Evolutionary conservation across 2,797 vertebrate genomes (phyloP).

Genomic region (Bovichtus variegatus): DNA sequence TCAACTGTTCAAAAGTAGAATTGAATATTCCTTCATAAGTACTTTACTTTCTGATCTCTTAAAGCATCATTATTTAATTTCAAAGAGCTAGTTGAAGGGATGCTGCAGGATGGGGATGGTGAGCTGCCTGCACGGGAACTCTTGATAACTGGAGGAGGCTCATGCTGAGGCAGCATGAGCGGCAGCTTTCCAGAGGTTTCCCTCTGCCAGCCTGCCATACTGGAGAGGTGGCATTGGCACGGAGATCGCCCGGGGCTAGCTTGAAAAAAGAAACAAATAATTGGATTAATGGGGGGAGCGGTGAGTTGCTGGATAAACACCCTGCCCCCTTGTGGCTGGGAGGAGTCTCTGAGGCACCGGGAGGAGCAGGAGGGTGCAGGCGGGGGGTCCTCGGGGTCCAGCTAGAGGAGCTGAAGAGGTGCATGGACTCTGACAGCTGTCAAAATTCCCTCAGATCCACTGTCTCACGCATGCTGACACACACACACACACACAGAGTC

Average conservation of each 20-base stretch:
- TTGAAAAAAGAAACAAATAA: constrained; percentile 71
- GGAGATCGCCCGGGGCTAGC: constrained; percentile 44
- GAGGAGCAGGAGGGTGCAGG: not conserved
- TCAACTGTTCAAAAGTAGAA: not conserved
- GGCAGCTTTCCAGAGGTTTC: constrained; percentile 47
- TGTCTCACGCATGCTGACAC: constrained; percentile 24
- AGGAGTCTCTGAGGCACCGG: constrained; percentile 48
- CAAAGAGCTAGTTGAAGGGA: constrained; percentile 2
- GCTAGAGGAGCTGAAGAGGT: constrained; percentile 51
- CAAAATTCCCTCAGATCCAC: constrained; percentile 62
- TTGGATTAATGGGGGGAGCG: constrained; percentile 75
- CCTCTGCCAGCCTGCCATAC: constrained; percentile 27
- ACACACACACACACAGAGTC: constrained; percentile 28
- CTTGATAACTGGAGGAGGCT: constrained; percentile 31
- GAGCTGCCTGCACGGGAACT: constrained; percentile 18
- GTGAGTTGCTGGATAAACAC: constrained; percentile 51
- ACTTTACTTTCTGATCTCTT: not conserved
- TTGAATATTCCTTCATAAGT: not conserved
- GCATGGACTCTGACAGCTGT: constrained; percentile 77
- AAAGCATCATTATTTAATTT: constrained; percentile 10
- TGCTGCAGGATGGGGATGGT: not conserved
- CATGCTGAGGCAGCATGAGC: constrained; percentile 17
- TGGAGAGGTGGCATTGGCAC: constrained; percentile 6
- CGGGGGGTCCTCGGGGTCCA: constrained; percentile 28
- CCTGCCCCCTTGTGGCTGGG: constrained; percentile 76